Base-by-base conservation (phyloP, 1,140 invertebrate genomes). In the Papilio dardanus region DNA sequence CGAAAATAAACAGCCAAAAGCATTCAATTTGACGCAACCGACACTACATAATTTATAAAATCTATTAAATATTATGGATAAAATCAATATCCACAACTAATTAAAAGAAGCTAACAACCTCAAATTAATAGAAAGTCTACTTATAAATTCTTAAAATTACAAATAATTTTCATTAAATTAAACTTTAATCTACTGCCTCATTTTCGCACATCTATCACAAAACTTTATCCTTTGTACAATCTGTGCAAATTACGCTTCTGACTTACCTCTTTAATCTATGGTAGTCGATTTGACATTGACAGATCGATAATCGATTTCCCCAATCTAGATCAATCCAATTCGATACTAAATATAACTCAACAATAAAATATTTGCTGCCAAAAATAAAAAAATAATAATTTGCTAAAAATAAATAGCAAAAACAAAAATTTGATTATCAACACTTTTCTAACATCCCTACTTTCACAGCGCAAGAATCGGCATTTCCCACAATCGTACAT, bases 401-500 rank as follows among this genome's bases (percentile, higher is more conserved):
- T 62, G 54, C 54, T 62, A 62, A 62, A 28, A 30, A 62, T 62
- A 12, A 10, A 62, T 62, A 28, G 54, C 54, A 62, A 62, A 62
- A 58, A 12, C 21, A 58, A 58, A 28, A 28, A 62, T 62, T 62
- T 16, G 54, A 62, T 30, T 62, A 28, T 28, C 24, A 62, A 28
- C 54, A 62, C n/a, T n/a, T n/a, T n/a, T 28, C 54, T 62, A 62
- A n/a, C 3, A n/a, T n/a, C 24, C 54, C 12, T 62, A 28, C 24
- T 62, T 28, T 30, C 54, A 62, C 54, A 62, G 21, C 54, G 54
- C 54, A 62, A 62, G 54, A 62, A 10, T 62, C 54, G 54, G 54
- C 54, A 62, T 28, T 28, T 30, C 10, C 10, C 54, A 30, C 14
- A 24, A 14, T 35, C 19, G 30, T 35, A 16, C 14, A 33, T 16